Evolutionary conservation across 2,113 vertebrate genomes (phyloP).

Genomic region (Alouatta palliata): DNA sequence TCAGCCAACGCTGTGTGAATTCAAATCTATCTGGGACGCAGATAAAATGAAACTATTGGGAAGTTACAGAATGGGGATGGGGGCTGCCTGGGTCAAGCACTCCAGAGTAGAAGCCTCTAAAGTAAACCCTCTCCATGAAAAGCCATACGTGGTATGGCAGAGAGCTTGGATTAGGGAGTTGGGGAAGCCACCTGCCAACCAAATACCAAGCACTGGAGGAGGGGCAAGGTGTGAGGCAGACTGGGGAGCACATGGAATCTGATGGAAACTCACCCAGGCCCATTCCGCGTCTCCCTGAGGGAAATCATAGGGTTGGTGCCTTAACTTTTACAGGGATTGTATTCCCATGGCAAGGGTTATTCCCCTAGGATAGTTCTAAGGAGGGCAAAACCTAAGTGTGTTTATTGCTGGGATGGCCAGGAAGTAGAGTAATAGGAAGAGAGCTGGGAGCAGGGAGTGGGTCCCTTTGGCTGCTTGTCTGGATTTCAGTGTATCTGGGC

Average conservation of each 20-base stretch:
- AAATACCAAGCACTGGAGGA: neutral
- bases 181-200: neutral
- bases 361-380: neutral
- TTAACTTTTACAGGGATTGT: neutral
- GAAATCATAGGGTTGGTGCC: neutral
- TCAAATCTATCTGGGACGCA: no score
- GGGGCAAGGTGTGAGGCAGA: neutral
- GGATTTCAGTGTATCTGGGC: neutral
- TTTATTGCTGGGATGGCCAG: neutral
- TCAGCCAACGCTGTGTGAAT: no score
- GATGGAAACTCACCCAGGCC: neutral
- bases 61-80: neutral
- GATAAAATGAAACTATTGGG: no score
- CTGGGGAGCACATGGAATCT: neutral
- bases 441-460: neutral
- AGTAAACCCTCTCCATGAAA: neutral
- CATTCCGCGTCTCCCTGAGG: neutral
- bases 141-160: fast-evolving
- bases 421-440: neutral
- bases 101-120: neutral
- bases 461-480: neutral
- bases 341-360: neutral
- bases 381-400: neutral
- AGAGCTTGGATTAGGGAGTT: neutral
- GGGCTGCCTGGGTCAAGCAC: neutral